phyloP scores from a whole-genome alignment of 2,113 vertebrate genomes.

The Lepus europaeus region DNA sequence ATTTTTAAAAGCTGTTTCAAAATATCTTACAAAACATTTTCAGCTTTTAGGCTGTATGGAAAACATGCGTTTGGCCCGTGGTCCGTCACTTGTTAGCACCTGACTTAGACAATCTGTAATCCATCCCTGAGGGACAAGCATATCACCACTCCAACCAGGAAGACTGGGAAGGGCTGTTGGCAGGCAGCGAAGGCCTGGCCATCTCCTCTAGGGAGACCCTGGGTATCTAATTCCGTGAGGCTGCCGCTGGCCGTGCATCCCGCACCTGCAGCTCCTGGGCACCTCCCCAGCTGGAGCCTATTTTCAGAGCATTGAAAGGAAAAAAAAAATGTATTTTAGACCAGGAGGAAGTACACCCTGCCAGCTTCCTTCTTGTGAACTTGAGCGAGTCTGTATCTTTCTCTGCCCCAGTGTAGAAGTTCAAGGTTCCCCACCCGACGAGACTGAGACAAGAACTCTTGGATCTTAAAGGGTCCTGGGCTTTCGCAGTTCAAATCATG shows the following conservation, averaged over 20 bases:
- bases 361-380: not conserved
- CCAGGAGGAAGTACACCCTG: not conserved
- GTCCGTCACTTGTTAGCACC: not conserved
- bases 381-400: not conserved
- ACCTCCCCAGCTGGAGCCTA: not conserved
- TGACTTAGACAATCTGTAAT: not conserved
- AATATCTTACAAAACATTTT: not conserved
- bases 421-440: not conserved
- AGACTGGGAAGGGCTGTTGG: not conserved
- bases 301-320: not conserved
- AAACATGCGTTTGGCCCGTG: not conserved
- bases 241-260: fast-evolving
- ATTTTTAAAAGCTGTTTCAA: not conserved
- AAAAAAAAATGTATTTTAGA: not conserved
- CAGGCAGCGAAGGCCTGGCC: not conserved
- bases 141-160: not conserved
- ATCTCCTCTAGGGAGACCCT: not conserved
- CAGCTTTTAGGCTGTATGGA: not conserved
- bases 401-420: not conserved
- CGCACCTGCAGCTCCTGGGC: not conserved
- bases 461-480: not conserved
- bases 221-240: not conserved
- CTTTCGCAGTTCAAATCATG: not conserved
- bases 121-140: not conserved
- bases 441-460: not conserved